Base-by-base conservation (phyloP, 2,888 invertebrate species). In the Spodoptera exigua region DNA sequence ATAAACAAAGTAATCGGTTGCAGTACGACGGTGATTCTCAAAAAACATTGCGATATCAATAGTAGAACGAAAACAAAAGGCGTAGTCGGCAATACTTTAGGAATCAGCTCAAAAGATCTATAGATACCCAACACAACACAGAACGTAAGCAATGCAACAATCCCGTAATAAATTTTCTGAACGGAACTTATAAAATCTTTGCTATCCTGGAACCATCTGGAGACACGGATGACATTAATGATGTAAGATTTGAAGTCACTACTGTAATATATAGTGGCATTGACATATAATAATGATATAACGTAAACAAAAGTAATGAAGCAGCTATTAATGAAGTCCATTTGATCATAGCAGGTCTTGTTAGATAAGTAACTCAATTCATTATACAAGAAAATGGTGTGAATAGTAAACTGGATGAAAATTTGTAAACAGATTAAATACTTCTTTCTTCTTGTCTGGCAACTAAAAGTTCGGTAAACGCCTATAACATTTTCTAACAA, bases 401-500 rank as follows among this genome's bases (percentile, higher is more conserved):
- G 17, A 1, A 36, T 36, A 10, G 43, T 7, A 5, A 7, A 10
- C 3, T 32, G 43, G 5, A 21, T 13, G 2, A 56, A 1, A 10
- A 57, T 56, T 3, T 57, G 56, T 7, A 11, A 36, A 27, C 36
- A 3, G 1, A 56, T 36, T 1, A 36, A 36, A n/a, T 7, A 21
- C 34, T 55, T 55, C 21, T 16, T 53, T 4, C 18, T 21, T n/a
- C 1, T 55, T 0, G 40, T 52, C 34, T 41, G 40, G 4, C 1
- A 14, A 16, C 14, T 27, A 10, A 27, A 56, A 36, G 27, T 57
- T 13, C 57, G 36, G 27, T 57, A 14, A 9, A 43, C 36, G n/a
- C 57, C 56, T 14, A 56, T 36, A 1, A 57, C 2, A 56, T 56
- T 56, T 9, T 56, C 56, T 0, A 56, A 0, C 2, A 36, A 32